phyloP scores from a whole-genome alignment of 2,113 vertebrate species.

The Zootoca vivipara region DNA sequence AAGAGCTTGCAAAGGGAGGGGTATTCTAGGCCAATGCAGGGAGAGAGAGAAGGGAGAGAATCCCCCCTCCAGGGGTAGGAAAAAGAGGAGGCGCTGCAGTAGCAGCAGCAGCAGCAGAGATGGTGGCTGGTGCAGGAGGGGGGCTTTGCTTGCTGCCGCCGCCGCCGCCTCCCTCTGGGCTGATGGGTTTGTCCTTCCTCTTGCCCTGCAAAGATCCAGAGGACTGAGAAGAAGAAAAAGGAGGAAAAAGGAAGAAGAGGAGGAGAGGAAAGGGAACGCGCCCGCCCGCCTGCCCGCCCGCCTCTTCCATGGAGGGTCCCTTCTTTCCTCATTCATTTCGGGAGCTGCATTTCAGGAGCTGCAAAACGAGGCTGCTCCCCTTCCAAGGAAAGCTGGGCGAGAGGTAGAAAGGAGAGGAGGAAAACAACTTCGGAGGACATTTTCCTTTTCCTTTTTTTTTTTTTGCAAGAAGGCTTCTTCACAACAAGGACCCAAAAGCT shows the following conservation, averaged over 20 bases:
- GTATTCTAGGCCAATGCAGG: conserved; percentile 18
- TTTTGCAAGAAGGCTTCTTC: background rate
- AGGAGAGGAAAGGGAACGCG: background rate
- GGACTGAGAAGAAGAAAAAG: background rate
- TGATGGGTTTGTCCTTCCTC: background rate
- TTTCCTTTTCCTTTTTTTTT: no score
- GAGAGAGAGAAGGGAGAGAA: background rate
- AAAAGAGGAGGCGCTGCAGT: conserved; percentile 12
- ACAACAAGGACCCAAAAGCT: background rate
- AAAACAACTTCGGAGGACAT: conserved; percentile 35
- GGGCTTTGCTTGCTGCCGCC: background rate
- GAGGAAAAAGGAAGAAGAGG: conserved; percentile 2
- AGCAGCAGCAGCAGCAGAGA: fast-evolving
- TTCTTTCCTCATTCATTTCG: background rate
- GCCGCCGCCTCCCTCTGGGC: background rate
- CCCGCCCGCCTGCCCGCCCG: background rate
- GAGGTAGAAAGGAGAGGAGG: background rate
- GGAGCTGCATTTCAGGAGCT: no score
- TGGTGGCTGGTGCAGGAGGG: background rate
- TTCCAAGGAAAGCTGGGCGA: background rate
- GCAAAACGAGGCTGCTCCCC: background rate
- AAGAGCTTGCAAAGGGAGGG: background rate
- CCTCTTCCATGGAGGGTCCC: conserved; percentile 42
- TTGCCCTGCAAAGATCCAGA: background rate
- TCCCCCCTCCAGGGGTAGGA: background rate